A percentile compares a stretch with the other conserved stretches of the same genome.
phyloP scores from a whole-genome alignment of 2,113 vertebrate genomes.

The Uria lomvia region DNA sequence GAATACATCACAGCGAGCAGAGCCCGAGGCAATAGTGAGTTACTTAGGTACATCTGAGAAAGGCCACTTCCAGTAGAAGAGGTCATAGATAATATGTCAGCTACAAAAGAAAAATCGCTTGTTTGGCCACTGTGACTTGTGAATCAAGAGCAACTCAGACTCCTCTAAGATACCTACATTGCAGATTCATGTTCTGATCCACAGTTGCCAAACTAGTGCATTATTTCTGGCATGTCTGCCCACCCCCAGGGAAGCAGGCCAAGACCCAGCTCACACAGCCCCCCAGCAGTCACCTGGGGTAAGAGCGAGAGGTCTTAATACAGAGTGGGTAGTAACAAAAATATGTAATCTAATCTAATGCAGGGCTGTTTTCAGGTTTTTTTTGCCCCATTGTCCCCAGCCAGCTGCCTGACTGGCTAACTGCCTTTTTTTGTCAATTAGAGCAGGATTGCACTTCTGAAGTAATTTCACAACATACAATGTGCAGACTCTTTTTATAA shows the following conservation, averaged over 20 bases:
- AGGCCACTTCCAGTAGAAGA: neutral
- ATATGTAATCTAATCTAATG: neutral
- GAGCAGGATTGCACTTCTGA: neutral
- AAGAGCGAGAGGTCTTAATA: neutral
- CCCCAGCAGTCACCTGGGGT: neutral
- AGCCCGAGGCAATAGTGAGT: neutral
- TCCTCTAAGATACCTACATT: neutral
- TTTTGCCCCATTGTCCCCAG: neutral
- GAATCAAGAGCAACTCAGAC: neutral
- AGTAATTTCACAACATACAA: neutral
- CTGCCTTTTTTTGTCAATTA: neutral
- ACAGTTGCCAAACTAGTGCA: neutral
- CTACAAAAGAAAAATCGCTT: neutral
- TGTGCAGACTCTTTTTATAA: neutral
- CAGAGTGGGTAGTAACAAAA: neutral
- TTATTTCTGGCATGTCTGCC: neutral
- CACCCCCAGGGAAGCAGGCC: neutral
- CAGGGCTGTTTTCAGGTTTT: neutral
- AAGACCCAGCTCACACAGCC: neutral
- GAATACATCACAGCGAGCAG: neutral
- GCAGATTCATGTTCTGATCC: neutral
- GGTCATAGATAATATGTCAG: neutral
- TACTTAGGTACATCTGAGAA: neutral
- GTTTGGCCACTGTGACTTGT: neutral
- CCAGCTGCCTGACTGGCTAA: neutral